Conservation (phyloP, 1,140 invertebrate species). For the Varroa destructor region DNA sequence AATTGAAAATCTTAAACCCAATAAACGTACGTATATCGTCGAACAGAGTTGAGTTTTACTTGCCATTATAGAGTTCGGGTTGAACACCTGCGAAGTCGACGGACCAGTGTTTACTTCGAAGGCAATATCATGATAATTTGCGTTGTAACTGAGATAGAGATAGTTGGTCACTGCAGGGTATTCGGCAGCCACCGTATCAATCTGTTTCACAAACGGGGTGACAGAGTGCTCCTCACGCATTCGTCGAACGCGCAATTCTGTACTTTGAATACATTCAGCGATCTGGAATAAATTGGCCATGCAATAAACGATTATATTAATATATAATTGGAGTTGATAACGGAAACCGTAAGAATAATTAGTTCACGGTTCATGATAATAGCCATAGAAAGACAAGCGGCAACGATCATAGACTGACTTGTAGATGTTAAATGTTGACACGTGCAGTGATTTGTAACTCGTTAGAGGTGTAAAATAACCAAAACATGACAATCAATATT, state of each 20-base stretch:
- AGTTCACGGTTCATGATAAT: too few species aligned
- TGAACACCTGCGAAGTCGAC: slow-evolving; percentile 41
- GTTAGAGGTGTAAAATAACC: too few species aligned
- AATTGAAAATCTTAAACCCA: background rate
- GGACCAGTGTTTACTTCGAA: slow-evolving; percentile 43
- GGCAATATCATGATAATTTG: slow-evolving; percentile 63
- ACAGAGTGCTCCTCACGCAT: slow-evolving; percentile 44
- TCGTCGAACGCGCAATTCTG: slow-evolving; percentile 43
- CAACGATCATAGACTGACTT: too few species aligned
- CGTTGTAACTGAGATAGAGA: slow-evolving; percentile 93
- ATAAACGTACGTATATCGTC: too few species aligned
- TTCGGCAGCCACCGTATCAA: slow-evolving; percentile 97
- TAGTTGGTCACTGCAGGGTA: slow-evolving; percentile 98
- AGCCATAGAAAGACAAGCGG: too few species aligned
- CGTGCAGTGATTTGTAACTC: too few species aligned
- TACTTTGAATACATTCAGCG: slow-evolving; percentile 38
- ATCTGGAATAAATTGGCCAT: slow-evolving; percentile 18
- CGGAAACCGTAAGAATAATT: too few species aligned
- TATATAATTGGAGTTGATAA: too few species aligned
- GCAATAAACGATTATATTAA: too few species aligned
- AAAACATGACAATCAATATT: too few species aligned
- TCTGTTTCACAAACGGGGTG: slow-evolving; percentile 84
- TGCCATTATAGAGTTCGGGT: slow-evolving; percentile 4
- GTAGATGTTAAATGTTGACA: too few species aligned
- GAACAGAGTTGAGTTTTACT: background rate